These are phyloP conservation scores for Choreutis nemorana DNA, from an alignment of 2,888 invertebrate species.

Conservation along the genomic window DNA sequence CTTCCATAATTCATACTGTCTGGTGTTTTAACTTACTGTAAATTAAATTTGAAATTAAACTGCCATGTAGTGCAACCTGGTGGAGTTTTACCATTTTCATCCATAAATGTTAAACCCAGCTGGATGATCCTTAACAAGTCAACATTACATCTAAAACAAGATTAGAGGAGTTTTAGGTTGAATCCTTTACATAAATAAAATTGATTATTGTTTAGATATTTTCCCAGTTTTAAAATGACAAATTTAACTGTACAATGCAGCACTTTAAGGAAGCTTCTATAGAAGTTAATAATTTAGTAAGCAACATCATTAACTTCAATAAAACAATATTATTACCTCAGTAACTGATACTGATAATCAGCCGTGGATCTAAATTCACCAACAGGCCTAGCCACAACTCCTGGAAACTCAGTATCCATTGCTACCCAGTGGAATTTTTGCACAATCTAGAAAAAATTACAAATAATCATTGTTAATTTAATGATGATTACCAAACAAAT, in stretches of 20 bases:
- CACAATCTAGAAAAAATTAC: no score
- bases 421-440: constrained; percentile 86
- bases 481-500: no score
- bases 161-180: no score
- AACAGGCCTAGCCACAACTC: constrained; percentile 95
- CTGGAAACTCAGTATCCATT: constrained; percentile 99
- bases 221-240: no score
- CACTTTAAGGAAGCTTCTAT: no score
- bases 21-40: constrained; percentile 93
- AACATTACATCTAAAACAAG: constrained; percentile 94
- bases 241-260: no score
- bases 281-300: no score
- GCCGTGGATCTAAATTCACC: constrained; percentile 93
- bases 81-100: constrained; percentile 96
- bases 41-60: constrained; percentile 99
- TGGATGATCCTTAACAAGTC: constrained; percentile 98
- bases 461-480: no score
- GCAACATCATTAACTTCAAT: no score
- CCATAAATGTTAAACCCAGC: constrained; percentile 94
- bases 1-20: no score
- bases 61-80: constrained; percentile 97
- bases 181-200: no score
- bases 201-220: no score
- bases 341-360: constrained; percentile 92
- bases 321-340: constrained; percentile 69